Conservation (phyloP, 2,888 invertebrate species). For the Apoda limacodes region DNA sequence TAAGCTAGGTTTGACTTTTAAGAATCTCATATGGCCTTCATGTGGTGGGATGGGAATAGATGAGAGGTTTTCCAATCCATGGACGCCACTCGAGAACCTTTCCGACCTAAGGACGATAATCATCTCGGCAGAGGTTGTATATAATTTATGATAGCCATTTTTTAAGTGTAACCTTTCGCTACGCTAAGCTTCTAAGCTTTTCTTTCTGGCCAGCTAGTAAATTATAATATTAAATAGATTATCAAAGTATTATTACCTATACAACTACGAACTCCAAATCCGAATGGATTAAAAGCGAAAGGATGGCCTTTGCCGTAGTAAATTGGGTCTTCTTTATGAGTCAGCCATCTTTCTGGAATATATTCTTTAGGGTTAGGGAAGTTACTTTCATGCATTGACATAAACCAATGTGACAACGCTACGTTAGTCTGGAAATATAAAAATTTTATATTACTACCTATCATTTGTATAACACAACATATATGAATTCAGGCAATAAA, state of each 20-base stretch:
- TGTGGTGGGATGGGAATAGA: no score
- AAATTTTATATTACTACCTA: neutral
- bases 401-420: conserved; percentile 64
- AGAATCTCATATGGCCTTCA: no score
- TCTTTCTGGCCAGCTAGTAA: neutral
- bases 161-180: no score
- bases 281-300: conserved; percentile 74
- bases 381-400: conserved; percentile 73
- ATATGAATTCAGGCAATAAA: no score
- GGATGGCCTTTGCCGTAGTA: conserved; percentile 64
- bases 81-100: no score
- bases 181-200: no score
- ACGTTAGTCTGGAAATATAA: conserved; percentile 27
- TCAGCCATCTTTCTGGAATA: conserved; percentile 81
- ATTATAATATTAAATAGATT: neutral
- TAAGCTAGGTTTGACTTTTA: no score
- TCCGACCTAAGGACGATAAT: no score
- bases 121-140: no score
- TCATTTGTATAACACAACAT: neutral
- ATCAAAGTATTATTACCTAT: conserved; percentile 67
- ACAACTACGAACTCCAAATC: conserved; percentile 76
- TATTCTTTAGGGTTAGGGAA: conserved; percentile 73
- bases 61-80: no score
- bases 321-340: conserved; percentile 38
- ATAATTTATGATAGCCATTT: no score